Conservation (phyloP, 2,797 vertebrate genomes). For the Gambelia wislizenii region DNA sequence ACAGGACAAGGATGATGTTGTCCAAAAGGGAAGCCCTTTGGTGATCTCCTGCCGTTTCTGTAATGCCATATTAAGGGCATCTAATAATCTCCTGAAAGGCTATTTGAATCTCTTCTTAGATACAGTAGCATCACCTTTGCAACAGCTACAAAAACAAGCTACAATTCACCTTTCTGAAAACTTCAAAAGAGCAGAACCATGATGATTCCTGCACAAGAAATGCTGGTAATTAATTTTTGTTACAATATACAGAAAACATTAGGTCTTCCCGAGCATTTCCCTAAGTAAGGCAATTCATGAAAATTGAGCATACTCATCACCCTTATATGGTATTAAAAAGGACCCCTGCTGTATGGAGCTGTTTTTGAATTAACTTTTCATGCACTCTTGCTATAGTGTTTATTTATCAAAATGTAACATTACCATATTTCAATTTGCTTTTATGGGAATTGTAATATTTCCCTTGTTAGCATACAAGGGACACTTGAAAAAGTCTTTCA, state of each 20-base stretch:
- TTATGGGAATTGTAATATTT: constrained; percentile 72
- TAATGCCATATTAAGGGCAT: too few species aligned
- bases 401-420: constrained; percentile 64
- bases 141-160: not conserved
- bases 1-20: too few species aligned
- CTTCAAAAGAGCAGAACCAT: constrained; percentile 34
- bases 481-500: constrained; percentile 45
- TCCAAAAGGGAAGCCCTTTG: too few species aligned
- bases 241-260: constrained; percentile 57
- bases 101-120: not conserved
- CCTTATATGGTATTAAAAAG: constrained; percentile 67
- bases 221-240: constrained; percentile 62
- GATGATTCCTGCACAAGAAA: constrained; percentile 58
- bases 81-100: too few species aligned
- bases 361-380: constrained; percentile 75
- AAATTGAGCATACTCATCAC: constrained; percentile 65
- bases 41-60: too few species aligned
- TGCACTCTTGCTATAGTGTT: constrained; percentile 48
- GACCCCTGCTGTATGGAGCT: constrained; percentile 45
- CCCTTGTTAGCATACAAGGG: constrained; percentile 67
- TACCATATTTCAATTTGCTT: constrained; percentile 69
- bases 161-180: not conserved
- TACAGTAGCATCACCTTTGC: not conserved
- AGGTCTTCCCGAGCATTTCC: constrained; percentile 60
- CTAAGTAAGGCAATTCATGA: constrained; percentile 61